These are phyloP conservation scores for Lophura swinhoii DNA, from an alignment of 2,797 vertebrate species.

Conservation along the genomic window DNA sequence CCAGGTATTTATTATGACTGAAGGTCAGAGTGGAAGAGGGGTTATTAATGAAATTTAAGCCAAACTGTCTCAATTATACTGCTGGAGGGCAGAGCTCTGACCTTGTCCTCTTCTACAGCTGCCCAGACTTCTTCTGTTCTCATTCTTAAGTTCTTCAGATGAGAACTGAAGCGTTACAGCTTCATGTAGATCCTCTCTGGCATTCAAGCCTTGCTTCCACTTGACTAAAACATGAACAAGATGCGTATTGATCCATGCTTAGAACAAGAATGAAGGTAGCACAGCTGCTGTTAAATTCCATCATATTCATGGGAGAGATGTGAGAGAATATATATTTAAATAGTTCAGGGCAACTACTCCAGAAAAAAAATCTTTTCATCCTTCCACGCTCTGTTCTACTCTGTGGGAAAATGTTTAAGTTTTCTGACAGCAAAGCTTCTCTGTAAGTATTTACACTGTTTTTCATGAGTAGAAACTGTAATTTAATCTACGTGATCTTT, in stretches of 20 bases:
- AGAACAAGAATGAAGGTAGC: neutral
- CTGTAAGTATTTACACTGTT: neutral
- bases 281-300: neutral
- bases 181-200: neutral
- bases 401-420: neutral
- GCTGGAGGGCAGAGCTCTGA: conserved; percentile 46
- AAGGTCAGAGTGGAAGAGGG: conserved; percentile 70
- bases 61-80: conserved; percentile 62
- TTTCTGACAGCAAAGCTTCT: neutral
- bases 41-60: conserved; percentile 62
- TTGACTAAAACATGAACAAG: neutral
- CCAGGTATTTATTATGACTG: conserved; percentile 73
- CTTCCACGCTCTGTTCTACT: neutral
- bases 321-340: neutral
- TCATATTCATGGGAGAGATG: neutral
- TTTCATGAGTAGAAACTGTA: neutral
- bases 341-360: neutral
- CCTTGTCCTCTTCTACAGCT: conserved; percentile 10
- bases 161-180: conserved; percentile 1
- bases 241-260: neutral
- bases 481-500: neutral
- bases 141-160: neutral
- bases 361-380: neutral
- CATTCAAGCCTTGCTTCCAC: neutral
- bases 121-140: neutral